Evolutionary conservation across 2,888 invertebrate genomes (phyloP).

Genomic region (Drosophila austrosaltans): DNA sequence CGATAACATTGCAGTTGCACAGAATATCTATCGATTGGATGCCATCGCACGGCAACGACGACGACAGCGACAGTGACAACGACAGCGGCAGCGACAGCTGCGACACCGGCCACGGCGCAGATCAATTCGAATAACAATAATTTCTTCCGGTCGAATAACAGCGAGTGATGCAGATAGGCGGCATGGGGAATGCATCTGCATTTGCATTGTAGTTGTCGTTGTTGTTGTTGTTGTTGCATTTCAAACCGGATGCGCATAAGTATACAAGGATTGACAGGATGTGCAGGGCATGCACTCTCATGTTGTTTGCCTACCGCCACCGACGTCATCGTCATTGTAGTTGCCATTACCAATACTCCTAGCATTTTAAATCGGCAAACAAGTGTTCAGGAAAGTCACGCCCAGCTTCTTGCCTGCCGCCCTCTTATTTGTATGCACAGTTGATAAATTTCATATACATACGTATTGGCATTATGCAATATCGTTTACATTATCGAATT

Average conservation of each 20-base stretch:
- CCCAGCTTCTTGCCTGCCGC: constrained; percentile 9
- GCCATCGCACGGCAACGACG: constrained; percentile 31
- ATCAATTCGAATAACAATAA: constrained; percentile 79
- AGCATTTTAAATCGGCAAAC: constrained; percentile 34
- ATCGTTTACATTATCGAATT: neutral
- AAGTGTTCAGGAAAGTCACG: constrained; percentile 25
- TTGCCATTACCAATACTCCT: constrained; percentile 26
- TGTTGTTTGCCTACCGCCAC: constrained; percentile 52
- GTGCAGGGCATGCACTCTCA: constrained; percentile 69
- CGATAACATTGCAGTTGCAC: constrained; percentile 57
- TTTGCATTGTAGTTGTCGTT: constrained; percentile 27
- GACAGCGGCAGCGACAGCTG: constrained; percentile 36
- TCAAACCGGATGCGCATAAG: constrained; percentile 73
- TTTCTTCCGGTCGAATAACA: constrained; percentile 74
- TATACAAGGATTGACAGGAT: constrained; percentile 75
- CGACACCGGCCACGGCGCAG: constrained; percentile 55
- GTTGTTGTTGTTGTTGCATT: constrained; percentile 32
- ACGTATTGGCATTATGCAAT: constrained; percentile 21
- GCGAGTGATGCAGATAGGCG: constrained; percentile 48
- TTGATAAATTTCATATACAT: constrained; percentile 50
- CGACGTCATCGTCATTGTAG: constrained; percentile 21
- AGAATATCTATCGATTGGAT: constrained; percentile 38
- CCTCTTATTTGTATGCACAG: neutral
- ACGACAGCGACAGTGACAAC: constrained; percentile 41
- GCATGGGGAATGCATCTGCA: constrained; percentile 53